A percentile compares a stretch with the other conserved stretches of the same genome.
Evolutionary conservation across 2,888 invertebrate species (phyloP).

Genomic region (Drosophila merina): DNA sequence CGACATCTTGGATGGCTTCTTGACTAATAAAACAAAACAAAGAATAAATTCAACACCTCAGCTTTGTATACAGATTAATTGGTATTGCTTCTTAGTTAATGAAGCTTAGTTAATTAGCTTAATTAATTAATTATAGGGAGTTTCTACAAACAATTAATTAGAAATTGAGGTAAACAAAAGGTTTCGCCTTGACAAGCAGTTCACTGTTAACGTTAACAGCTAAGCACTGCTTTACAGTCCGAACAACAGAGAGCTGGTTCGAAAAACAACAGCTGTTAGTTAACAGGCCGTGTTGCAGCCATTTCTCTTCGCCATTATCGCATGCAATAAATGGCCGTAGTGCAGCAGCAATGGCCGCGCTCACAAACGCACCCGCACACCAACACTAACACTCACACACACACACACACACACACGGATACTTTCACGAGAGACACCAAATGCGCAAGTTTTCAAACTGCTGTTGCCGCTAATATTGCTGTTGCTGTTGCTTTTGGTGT

Average conservation of each 20-base stretch:
- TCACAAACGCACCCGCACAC: constrained; percentile 2
- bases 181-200: constrained; percentile 9
- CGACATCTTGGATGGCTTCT: constrained; percentile 13
- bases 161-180: neutral
- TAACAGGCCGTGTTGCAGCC: constrained; percentile 18
- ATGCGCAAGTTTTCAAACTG: constrained; percentile 46
- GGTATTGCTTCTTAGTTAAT: neutral
- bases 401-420: constrained; percentile 7
- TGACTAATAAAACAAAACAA: constrained; percentile 11
- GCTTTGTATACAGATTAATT: constrained; percentile 13
- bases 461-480: constrained; percentile 17
- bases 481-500: constrained; percentile 16
- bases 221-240: constrained; percentile 30
- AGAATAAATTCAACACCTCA: neutral
- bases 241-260: constrained; percentile 54
- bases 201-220: neutral
- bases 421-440: constrained; percentile 21
- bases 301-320: constrained; percentile 46
- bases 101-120: constrained; percentile 3
- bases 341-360: constrained; percentile 36
- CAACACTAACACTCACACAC: constrained; percentile 13
- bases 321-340: constrained; percentile 56
- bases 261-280: constrained; percentile 24
- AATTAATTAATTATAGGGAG: constrained; percentile 11
- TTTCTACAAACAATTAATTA: neutral